A percentile compares a stretch with the other conserved stretches of the same genome.
Evolutionary conservation across 2,797 vertebrate genomes (phyloP).

Genomic region (Saguinus oedipus): DNA sequence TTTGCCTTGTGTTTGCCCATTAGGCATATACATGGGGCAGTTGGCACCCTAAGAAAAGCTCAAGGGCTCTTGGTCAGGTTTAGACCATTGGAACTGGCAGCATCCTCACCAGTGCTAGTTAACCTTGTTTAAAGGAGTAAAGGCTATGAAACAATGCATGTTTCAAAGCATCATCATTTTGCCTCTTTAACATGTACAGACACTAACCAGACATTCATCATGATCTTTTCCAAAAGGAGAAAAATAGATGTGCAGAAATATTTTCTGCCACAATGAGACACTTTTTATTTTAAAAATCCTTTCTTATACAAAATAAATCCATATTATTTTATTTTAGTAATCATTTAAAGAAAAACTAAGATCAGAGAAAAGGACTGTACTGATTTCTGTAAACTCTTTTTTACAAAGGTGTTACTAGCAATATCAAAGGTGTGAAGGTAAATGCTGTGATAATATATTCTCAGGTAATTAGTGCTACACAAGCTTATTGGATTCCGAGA

Average conservation of each 20-base stretch:
- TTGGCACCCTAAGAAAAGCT: too few relatives aligned
- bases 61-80: not conserved
- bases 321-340: not conserved
- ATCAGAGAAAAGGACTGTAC: accelerated
- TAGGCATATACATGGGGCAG: not conserved
- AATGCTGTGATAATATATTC: accelerated
- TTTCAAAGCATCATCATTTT: not conserved
- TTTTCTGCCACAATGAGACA: not conserved
- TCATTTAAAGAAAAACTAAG: not conserved
- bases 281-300: not conserved
- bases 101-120: accelerated
- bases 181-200: not conserved
- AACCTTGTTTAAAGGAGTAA: too few relatives aligned
- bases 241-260: not conserved
- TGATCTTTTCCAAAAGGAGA: not conserved
- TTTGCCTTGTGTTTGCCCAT: not conserved
- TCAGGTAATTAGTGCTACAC: too few relatives aligned
- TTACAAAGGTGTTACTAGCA: not conserved
- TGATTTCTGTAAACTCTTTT: not conserved
- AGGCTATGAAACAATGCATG: not conserved
- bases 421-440: too few relatives aligned
- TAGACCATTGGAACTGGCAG: accelerated
- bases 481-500: accelerated
- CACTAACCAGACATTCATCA: not conserved
- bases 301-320: not conserved